Evolutionary conservation across 92 coral and sea anemone genomes (phyloP), one percentile per base, ranked within the genome.

Genomic region (Phenganax stokvisi): DNA sequence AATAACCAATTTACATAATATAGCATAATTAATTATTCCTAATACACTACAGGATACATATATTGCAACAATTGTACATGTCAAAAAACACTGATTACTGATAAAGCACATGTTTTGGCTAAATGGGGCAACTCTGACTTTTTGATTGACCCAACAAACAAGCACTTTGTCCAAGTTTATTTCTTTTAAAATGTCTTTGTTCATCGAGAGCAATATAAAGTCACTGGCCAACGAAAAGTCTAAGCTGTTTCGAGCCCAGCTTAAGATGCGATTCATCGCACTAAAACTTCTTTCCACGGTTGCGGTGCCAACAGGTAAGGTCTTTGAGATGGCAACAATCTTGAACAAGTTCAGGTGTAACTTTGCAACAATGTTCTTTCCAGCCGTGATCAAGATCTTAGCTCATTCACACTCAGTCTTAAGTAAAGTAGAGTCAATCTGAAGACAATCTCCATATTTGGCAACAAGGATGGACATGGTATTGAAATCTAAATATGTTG

Each of bases 191-290:
- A 70, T 70, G 74, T 70, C 74, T 70, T 70, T 70, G 67, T 61
- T 61, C 67, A 61, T 61, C 74, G 53, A 70, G 16, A 70, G 29
- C 74, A 70, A 70, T 53, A 70, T 8, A 70, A 70, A 27, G 74
- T 54, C 78, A 73, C 28, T 73, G 78, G 60, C 61, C 59, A 75
- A 75, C 80, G 12, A 75, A 75, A 31, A n/a, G 80, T 75, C 80
- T 75, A 75, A 54, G 80, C 80, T 75, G 31, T 75, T 75, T 8
- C 80, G 51, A 75, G 80, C 80, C 80, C 80, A 75, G 80, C 57
- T 73, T 30, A 73, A 37, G 5, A 37, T 37, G 47, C 47, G 47
- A 37, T 37, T 37, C 47, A 37, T 37, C 47, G 5, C 47, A 5
- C 47, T 37, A 37, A 37, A 37, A 37, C 47, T 37, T 37, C 47